Evolutionary conservation across 2,888 invertebrate genomes (phyloP).

Genomic region (Nemurella pictetii): DNA sequence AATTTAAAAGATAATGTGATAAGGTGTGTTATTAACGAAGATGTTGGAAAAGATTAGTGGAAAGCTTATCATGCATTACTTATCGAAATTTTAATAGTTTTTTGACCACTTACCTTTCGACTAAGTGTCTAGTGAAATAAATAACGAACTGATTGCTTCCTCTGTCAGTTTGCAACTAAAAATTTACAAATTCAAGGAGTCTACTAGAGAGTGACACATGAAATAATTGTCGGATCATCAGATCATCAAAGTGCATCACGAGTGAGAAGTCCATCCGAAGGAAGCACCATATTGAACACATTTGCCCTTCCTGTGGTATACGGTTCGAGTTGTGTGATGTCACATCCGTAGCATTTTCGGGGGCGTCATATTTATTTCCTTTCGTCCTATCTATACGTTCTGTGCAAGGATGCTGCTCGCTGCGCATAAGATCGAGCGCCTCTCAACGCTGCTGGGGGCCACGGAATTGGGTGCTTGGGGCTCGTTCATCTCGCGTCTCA

Average conservation of each 20-base stretch:
- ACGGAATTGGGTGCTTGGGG: not conserved
- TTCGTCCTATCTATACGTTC: no score
- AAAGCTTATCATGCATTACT: no score
- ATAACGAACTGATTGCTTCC: no score
- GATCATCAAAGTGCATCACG: not conserved
- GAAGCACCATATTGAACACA: not conserved
- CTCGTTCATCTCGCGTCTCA: not conserved
- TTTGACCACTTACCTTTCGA: no score
- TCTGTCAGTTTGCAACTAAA: no score
- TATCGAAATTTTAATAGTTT: no score
- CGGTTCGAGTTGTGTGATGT: conserved; percentile 69
- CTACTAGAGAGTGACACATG: no score
- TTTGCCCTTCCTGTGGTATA: conserved; percentile 10
- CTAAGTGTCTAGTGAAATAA: no score
- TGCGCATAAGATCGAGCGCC: not conserved
- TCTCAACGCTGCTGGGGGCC: not conserved
- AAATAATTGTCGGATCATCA: not conserved
- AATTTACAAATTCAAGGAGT: no score
- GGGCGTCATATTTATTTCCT: conserved; percentile 49
- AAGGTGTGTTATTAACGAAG: no score
- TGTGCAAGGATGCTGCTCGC: not conserved
- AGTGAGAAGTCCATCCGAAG: not conserved
- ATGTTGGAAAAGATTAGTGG: no score
- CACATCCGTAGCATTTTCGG: conserved; percentile 82
- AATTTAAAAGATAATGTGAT: no score